A percentile compares a stretch with the other conserved stretches of the same genome.
Evolutionary conservation across 2,888 invertebrate genomes (phyloP).

Genomic region (Caenorhabditis doughertyi): DNA sequence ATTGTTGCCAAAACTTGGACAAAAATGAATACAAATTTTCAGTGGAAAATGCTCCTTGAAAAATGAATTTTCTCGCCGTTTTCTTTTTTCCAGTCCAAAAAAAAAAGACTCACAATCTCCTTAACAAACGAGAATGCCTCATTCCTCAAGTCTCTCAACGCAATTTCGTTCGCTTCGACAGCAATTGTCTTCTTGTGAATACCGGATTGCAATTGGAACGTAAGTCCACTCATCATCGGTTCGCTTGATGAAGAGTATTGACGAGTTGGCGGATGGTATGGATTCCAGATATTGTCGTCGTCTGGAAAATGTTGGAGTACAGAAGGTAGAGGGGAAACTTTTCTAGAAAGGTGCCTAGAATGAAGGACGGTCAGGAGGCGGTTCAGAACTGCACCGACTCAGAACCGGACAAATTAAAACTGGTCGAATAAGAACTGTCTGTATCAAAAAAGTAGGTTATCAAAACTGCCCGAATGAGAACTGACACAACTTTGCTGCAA

Average conservation of each 20-base stretch:
- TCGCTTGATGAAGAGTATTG: slow-evolving; percentile 35
- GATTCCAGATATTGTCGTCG: slow-evolving; percentile 34
- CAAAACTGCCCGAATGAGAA: no score
- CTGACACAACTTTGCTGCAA: no score
- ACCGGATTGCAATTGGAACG: slow-evolving; percentile 79
- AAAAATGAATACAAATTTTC: no score
- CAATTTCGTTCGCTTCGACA: slow-evolving; percentile 77
- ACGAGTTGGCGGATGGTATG: slow-evolving; percentile 28
- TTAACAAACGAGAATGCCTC: slow-evolving; percentile 79
- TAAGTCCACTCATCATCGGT: slow-evolving; percentile 73
- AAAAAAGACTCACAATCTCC: slow-evolving; percentile 72
- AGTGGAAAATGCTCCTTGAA: background rate
- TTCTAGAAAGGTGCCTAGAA: background rate
- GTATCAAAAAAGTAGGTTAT: no score
- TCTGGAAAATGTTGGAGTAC: background rate
- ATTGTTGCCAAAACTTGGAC: no score
- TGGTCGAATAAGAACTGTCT: no score
- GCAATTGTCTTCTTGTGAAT: slow-evolving; percentile 70
- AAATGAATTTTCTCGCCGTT: slow-evolving; percentile 2
- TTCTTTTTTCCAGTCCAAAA: background rate
- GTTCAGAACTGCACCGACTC: no score
- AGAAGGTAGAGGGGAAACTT: background rate
- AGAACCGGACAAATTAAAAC: no score
- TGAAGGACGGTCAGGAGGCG: no score
- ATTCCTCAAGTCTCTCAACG: slow-evolving; percentile 79